Evolutionary conservation across 2,113 vertebrate genomes (phyloP).

Genomic region (Gopherus flavomarginatus): DNA sequence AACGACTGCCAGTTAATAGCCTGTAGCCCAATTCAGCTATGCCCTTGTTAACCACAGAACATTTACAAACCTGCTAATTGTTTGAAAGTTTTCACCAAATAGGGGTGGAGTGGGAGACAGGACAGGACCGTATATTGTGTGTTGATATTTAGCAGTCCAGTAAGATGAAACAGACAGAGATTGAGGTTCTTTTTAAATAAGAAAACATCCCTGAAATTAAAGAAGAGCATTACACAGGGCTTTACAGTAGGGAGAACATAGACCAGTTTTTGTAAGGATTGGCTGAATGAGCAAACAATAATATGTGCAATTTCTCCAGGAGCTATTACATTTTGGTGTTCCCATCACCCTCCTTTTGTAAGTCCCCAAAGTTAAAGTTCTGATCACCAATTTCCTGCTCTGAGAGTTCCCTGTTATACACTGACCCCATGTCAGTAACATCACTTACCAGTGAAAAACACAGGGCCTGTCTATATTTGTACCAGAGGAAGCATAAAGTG

Average conservation of each 20-base stretch:
- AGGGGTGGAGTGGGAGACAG: neutral
- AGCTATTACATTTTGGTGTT: neutral
- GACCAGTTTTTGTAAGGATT: neutral
- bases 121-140: neutral
- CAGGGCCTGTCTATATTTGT: neutral
- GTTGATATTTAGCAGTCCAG: neutral
- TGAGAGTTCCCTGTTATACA: neutral
- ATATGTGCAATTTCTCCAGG: neutral
- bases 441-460: neutral
- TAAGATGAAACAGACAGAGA: rapidly evolving
- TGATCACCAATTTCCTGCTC: neutral
- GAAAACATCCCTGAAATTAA: rapidly evolving
- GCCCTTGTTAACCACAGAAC: neutral
- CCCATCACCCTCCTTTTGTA: neutral
- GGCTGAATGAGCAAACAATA: neutral
- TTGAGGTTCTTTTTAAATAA: neutral
- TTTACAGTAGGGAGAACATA: neutral
- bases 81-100: neutral
- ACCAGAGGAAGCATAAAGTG: neutral
- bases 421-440: neutral
- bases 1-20: conserved; percentile 1
- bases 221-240: neutral
- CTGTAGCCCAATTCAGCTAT: neutral
- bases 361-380: neutral
- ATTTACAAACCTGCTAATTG: neutral